A percentile compares a stretch with the other conserved stretches of the same genome.
phyloP scores from a whole-genome alignment of 2,797 vertebrate species.

The Scolopax rusticola region DNA sequence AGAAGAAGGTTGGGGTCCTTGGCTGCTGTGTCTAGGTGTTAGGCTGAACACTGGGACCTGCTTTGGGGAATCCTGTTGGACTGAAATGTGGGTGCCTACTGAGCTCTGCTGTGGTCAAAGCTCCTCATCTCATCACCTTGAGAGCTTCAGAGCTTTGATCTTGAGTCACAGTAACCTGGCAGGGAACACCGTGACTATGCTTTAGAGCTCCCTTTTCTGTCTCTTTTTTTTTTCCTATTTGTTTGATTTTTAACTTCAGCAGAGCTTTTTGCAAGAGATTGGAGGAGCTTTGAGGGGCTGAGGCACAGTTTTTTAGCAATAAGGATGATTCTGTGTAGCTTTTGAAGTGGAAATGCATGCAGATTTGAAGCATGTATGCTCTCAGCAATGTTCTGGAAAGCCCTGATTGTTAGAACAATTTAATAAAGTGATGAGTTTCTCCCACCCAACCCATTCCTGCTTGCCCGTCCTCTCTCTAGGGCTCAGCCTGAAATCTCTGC shows the following conservation, averaged over 20 bases:
- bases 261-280: background rate
- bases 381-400: constrained; percentile 49
- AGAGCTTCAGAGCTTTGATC: background rate
- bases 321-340: background rate
- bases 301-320: background rate
- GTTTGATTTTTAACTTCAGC: background rate
- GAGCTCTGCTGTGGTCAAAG: background rate
- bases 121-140: background rate
- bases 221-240: background rate
- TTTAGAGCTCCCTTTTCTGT: background rate
- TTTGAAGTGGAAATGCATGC: constrained; percentile 73
- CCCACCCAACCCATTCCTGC: background rate
- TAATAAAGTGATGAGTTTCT: background rate
- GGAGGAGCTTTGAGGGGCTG: background rate
- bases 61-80: background rate
- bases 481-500: background rate
- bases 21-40: background rate
- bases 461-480: background rate
- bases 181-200: background rate
- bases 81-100: background rate
- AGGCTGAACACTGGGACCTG: background rate
- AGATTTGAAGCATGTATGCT: constrained; percentile 45
- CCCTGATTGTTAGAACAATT: background rate
- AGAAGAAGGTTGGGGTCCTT: background rate
- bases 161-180: background rate